phyloP scores from a whole-genome alignment of 1,140 invertebrate species.

The Lucilia cuprina region DNA sequence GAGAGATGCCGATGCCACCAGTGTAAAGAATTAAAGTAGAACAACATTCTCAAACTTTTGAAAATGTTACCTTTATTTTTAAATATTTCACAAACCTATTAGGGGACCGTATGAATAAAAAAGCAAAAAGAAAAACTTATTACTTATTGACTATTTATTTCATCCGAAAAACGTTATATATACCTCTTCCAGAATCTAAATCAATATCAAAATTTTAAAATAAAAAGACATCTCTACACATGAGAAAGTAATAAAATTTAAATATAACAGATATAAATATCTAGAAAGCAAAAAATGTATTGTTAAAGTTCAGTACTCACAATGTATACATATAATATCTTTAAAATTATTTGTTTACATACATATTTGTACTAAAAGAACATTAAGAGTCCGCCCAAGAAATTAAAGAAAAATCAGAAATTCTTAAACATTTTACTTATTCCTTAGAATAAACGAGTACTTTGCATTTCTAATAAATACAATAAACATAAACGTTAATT shows the following conservation, averaged over 20 bases:
- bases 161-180: not conserved
- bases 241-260: no score
- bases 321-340: no score
- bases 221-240: not conserved
- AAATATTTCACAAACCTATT: not conserved
- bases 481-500: conserved; percentile 11
- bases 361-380: not conserved
- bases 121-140: not conserved
- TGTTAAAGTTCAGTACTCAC: no score
- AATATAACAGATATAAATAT: no score
- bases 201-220: not conserved
- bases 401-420: not conserved
- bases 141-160: not conserved
- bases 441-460: not conserved
- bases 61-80: not conserved
- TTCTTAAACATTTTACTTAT: not conserved
- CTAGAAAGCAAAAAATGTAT: no score
- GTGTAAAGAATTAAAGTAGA: not conserved
- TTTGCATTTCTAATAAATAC: not conserved
- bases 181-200: not conserved
- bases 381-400: not conserved
- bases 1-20: not conserved
- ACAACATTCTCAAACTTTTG: not conserved
- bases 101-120: not conserved
- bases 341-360: not conserved